These are phyloP conservation scores for Nebria salina DNA, from an alignment of 2,888 invertebrate species.

Conservation along the genomic window DNA sequence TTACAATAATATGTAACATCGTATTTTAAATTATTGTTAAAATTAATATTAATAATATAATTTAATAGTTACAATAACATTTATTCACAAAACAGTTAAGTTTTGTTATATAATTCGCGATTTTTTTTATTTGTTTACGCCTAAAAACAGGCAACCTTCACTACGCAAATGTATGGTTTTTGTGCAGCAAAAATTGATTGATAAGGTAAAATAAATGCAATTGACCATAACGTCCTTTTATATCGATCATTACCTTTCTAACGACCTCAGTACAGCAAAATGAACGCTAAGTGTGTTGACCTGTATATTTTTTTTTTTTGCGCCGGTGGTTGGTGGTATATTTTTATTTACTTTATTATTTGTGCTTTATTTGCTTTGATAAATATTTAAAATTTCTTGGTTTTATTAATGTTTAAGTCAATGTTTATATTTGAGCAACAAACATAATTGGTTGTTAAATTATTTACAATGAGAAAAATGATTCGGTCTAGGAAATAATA, in stretches of 20 bases:
- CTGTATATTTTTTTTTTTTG: constrained; percentile 10
- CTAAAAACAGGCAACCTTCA: not conserved
- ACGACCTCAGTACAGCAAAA: constrained; percentile 9
- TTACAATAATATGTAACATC: not conserved
- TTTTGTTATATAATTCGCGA: not conserved
- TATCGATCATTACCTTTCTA: constrained; percentile 19
- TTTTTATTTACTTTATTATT: not conserved
- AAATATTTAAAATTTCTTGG: not conserved
- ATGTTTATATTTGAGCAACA: not conserved
- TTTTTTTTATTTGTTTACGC: not conserved
- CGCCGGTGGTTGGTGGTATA: not conserved
- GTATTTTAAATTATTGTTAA: not conserved
- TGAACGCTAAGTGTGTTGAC: not conserved
- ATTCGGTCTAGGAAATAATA: no score
- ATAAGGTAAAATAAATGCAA: constrained; percentile 4
- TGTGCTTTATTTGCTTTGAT: not conserved
- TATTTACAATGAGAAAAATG: not conserved
- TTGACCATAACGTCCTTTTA: constrained; percentile 6
- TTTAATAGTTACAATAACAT: not conserved
- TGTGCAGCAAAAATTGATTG: constrained; percentile 10
- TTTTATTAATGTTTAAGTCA: not conserved
- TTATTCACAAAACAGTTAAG: not conserved
- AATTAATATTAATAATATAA: not conserved
- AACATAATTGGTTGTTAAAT: not conserved
- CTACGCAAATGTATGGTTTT: not conserved